Conservation (phyloP, 1,140 invertebrate species). For the Drosophila azteca region DNA sequence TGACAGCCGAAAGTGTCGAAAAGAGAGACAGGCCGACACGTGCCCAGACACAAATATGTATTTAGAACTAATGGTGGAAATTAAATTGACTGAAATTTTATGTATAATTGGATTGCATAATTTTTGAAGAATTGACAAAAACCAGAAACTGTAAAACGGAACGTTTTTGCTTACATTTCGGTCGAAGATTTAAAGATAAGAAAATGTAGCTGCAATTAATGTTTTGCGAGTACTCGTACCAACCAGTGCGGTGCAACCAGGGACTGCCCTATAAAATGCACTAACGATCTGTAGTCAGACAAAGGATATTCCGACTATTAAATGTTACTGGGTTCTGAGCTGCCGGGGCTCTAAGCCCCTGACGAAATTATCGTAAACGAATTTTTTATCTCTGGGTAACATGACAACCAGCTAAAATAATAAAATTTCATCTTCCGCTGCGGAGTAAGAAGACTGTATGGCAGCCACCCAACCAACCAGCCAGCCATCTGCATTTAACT, state of each 20-base stretch:
- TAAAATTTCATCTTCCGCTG: slow-evolving; percentile 40
- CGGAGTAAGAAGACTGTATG: background rate
- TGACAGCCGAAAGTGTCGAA: slow-evolving; percentile 31
- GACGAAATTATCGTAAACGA: slow-evolving; percentile 59
- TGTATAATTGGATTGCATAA: slow-evolving; percentile 53
- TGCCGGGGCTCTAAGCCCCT: slow-evolving; percentile 36
- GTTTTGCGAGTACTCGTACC: background rate
- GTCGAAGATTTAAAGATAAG: background rate
- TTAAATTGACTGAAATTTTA: slow-evolving; percentile 63
- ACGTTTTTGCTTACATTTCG: slow-evolving; percentile 1
- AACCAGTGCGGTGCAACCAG: slow-evolving; percentile 5
- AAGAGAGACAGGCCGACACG: slow-evolving; percentile 27
- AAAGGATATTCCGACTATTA: slow-evolving; percentile 20
- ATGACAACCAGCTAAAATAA: slow-evolving; percentile 59
- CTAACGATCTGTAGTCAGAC: slow-evolving; percentile 33
- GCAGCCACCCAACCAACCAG: background rate
- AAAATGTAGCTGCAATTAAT: background rate
- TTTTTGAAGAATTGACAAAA: slow-evolving; percentile 52
- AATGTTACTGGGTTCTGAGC: slow-evolving; percentile 10
- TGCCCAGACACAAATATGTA: slow-evolving; percentile 52
- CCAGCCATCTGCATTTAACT: slow-evolving; percentile 18
- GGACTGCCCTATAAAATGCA: too few species aligned
- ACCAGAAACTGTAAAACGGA: background rate
- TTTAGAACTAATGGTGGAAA: slow-evolving; percentile 52
- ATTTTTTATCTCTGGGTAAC: slow-evolving; percentile 50